phyloP scores from a whole-genome alignment of 2,797 vertebrate genomes.

The Mycteria americana region DNA sequence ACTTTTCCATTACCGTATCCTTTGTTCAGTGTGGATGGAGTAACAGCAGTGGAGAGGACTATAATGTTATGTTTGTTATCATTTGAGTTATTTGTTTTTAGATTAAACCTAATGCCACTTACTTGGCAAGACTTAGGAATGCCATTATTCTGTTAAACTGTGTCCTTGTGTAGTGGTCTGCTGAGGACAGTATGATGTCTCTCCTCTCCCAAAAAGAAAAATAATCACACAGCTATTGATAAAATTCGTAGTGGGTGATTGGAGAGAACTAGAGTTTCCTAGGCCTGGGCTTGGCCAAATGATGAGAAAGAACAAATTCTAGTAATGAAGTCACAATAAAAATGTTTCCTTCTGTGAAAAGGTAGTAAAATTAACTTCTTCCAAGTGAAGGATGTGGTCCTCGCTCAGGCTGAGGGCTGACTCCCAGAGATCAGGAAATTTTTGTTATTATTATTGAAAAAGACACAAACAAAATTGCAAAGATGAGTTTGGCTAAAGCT shows the following conservation, averaged over 20 bases:
- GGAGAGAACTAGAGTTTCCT: background rate
- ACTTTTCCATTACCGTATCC: background rate
- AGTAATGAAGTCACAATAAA: background rate
- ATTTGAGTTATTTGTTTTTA: conserved; percentile 5
- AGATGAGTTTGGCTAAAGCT: background rate
- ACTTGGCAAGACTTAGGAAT: background rate
- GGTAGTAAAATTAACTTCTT: background rate
- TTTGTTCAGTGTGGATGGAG: background rate
- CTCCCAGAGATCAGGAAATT: background rate
- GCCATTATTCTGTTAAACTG: background rate
- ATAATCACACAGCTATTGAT: background rate
- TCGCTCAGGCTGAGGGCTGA: background rate
- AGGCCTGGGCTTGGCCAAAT: background rate
- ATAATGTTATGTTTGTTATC: background rate
- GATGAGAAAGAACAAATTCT: background rate
- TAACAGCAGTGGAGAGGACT: background rate
- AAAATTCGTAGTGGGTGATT: background rate
- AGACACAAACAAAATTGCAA: background rate
- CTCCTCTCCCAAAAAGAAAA: background rate
- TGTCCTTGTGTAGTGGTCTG: background rate
- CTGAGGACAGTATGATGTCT: background rate
- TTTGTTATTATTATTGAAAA: background rate
- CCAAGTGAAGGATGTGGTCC: background rate
- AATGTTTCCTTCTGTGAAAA: background rate
- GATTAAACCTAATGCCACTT: background rate